Evolutionary conservation across 1,140 invertebrate genomes (phyloP).

Genomic region (Polypedilum vanderplanki): DNA sequence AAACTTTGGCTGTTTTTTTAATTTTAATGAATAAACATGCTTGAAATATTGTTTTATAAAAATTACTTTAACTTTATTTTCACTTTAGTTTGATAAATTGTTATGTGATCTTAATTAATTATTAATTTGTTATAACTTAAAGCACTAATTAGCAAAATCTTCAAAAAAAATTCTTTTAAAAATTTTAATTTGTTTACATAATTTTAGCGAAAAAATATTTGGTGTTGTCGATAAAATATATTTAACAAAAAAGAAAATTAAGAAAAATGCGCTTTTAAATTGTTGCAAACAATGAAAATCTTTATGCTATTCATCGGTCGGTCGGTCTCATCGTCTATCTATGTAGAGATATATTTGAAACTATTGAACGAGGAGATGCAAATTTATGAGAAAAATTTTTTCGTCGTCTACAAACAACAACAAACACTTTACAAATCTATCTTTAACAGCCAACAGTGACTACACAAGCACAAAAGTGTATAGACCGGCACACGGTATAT

Average conservation of each 20-base stretch:
- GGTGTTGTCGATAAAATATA: no score
- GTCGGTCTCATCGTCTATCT: neutral
- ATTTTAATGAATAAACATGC: no score
- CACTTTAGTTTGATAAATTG: no score
- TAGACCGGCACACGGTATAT: neutral
- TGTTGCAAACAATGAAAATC: neutral
- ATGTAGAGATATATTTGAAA: neutral
- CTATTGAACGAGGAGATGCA: conserved; percentile 4
- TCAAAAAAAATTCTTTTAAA: no score
- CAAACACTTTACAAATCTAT: no score
- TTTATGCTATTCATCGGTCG: neutral
- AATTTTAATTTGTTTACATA: neutral
- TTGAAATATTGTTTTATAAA: no score
- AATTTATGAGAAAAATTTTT: conserved; percentile 23
- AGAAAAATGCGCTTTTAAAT: neutral
- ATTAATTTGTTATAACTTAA: no score
- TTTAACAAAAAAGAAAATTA: no score
- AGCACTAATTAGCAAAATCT: no score
- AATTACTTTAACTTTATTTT: no score
- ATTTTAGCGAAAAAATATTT: no score
- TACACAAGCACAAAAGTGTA: neutral
- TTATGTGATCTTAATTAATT: no score
- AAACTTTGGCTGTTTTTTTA: neutral
- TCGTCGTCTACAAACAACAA: neutral
- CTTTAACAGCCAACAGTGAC: neutral